phyloP scores from a whole-genome alignment of 2,113 vertebrate species.

The Enhydra lutris region DNA sequence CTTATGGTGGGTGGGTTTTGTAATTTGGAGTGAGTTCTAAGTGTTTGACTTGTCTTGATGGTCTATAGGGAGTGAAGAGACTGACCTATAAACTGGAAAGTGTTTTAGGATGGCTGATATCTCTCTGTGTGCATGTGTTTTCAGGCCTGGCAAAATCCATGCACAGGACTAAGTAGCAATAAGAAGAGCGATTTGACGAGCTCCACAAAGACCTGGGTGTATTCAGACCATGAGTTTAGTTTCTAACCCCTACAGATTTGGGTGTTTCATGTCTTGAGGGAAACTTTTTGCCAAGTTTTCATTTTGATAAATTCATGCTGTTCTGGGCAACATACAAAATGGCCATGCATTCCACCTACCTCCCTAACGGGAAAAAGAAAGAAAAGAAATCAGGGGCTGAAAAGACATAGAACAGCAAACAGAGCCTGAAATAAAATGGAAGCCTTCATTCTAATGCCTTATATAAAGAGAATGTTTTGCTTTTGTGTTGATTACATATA shows the following conservation, averaged over 20 bases:
- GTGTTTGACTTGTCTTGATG: conserved; percentile 46
- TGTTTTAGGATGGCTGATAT: neutral
- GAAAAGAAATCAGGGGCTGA: neutral
- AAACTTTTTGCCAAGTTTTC: conserved; percentile 32
- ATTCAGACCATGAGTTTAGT: conserved; percentile 33
- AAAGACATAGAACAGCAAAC: neutral
- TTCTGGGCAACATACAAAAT: conserved; percentile 9
- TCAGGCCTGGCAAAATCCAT: neutral
- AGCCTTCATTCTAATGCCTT: neutral
- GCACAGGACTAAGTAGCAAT: neutral
- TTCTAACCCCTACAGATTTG: neutral
- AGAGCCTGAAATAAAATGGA: conserved; percentile 7
- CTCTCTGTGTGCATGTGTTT: neutral
- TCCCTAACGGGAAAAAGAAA: neutral
- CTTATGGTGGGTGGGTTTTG: neutral
- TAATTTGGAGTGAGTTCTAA: conserved; percentile 53
- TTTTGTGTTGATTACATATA: neutral
- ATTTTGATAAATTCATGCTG: conserved; percentile 35
- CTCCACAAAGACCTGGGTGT: conserved; percentile 2
- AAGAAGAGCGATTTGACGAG: neutral
- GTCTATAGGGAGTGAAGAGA: conserved; percentile 4
- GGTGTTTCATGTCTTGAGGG: conserved; percentile 8
- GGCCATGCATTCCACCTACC: neutral
- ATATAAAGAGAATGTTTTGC: neutral
- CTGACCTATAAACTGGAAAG: conserved; percentile 43